Percentiles rank a stretch among this genome's conserved stretches.
phyloP scores from a whole-genome alignment of 1,140 invertebrate genomes.

The Drosophila dunni region DNA sequence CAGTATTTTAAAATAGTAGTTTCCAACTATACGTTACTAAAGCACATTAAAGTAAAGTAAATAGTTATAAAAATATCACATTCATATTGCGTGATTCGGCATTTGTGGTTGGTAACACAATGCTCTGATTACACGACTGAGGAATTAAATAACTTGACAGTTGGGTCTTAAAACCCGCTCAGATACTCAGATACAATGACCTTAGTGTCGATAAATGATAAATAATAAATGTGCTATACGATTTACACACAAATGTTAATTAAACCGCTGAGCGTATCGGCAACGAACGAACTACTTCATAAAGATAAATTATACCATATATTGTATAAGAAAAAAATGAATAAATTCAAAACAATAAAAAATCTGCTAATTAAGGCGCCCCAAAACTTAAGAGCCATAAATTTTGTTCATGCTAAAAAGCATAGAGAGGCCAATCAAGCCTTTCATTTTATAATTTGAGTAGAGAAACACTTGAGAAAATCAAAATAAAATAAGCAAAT shows the following conservation, averaged over 20 bases:
- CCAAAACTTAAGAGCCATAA: slow-evolving; percentile 48
- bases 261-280: slow-evolving; percentile 47
- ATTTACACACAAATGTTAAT: slow-evolving; percentile 73
- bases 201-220: slow-evolving; percentile 32
- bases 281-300: slow-evolving; percentile 32
- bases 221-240: slow-evolving; percentile 42
- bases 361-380: slow-evolving; percentile 66
- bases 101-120: slow-evolving; percentile 25
- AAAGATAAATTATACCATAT: too few relatives aligned
- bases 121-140: slow-evolving; percentile 15
- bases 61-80: slow-evolving; percentile 3
- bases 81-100: not conserved
- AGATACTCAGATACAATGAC: slow-evolving; percentile 37
- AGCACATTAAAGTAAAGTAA: not conserved
- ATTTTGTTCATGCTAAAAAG: slow-evolving; percentile 28
- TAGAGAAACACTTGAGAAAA: slow-evolving; percentile 20
- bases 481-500: not conserved
- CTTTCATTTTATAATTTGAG: slow-evolving; percentile 22
- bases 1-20: not conserved
- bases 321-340: slow-evolving; percentile 6
- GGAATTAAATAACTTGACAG: slow-evolving; percentile 14
- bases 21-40: slow-evolving; percentile 1
- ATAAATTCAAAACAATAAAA: slow-evolving; percentile 26
- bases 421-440: slow-evolving; percentile 18
- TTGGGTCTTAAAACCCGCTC: slow-evolving; percentile 25